Conservation (phyloP, 2,113 vertebrate genomes). For the Pantherophis guttatus region DNA sequence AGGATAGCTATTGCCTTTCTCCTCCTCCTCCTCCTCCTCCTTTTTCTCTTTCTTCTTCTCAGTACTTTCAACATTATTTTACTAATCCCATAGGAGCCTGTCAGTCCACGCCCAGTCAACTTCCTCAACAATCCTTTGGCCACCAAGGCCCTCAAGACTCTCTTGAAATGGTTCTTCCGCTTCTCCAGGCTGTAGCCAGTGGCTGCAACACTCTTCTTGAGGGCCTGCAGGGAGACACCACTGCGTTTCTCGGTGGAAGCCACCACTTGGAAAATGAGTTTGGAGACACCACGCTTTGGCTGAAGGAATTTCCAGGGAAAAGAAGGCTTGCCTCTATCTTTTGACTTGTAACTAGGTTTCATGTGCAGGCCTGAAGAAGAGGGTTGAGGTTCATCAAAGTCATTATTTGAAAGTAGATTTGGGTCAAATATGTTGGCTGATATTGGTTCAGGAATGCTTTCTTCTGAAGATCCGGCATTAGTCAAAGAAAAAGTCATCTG, state of each 20-base stretch:
- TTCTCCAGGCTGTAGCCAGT: slow-evolving; percentile 15
- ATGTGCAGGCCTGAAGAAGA: not conserved
- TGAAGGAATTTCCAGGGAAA: slow-evolving; percentile 8
- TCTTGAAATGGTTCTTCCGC: slow-evolving; percentile 13
- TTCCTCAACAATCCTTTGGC: slow-evolving; percentile 14
- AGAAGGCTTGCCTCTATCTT: not conserved
- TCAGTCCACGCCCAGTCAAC: slow-evolving; percentile 14
- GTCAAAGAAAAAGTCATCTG: not conserved
- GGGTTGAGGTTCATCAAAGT: not conserved
- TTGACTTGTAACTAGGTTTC: not conserved
- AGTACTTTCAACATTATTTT: slow-evolving; percentile 5
- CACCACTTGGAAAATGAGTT: slow-evolving; percentile 15
- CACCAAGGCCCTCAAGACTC: not conserved
- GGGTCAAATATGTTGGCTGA: not conserved
- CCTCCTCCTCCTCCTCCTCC: not conserved
- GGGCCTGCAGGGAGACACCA: slow-evolving; percentile 12
- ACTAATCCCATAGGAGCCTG: slow-evolving; percentile 27
- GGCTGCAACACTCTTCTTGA: slow-evolving; percentile 17
- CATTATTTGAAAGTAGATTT: not conserved
- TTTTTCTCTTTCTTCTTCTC: not conserved
- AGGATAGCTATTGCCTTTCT: not conserved
- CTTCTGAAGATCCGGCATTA: not conserved
- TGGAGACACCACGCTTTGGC: slow-evolving; percentile 15
- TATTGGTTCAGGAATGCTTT: not conserved
- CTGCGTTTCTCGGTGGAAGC: slow-evolving; percentile 2